phyloP scores from a whole-genome alignment of 1,140 invertebrate genomes.

The Laodelphax striatellus region DNA sequence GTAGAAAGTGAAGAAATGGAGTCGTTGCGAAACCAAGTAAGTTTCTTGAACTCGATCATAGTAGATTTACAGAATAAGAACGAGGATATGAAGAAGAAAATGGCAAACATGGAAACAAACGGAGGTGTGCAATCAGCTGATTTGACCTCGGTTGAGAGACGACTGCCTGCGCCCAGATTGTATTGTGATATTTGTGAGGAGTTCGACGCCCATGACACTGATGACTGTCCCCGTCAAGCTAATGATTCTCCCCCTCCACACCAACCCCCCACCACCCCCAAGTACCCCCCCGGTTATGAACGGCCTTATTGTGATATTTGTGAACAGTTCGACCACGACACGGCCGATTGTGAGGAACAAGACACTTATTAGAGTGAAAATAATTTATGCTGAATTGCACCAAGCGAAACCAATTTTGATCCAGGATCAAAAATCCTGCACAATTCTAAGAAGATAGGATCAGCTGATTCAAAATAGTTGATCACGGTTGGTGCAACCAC shows the following conservation, averaged over 20 bases:
- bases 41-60: slow-evolving; percentile 92
- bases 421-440: too few relatives aligned
- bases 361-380: slow-evolving; percentile 55
- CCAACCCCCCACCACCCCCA: slow-evolving; percentile 23
- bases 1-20: slow-evolving; percentile 45
- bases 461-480: too few relatives aligned
- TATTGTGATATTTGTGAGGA: slow-evolving; percentile 97
- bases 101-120: slow-evolving; percentile 55
- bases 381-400: too few relatives aligned
- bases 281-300: slow-evolving; percentile 32
- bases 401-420: too few relatives aligned
- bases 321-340: slow-evolving; percentile 77
- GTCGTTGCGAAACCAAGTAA: slow-evolving; percentile 60
- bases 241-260: slow-evolving; percentile 38
- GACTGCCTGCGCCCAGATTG: slow-evolving; percentile 54
- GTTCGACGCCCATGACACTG: slow-evolving; percentile 93
- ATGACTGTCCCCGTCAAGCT: slow-evolving; percentile 86
- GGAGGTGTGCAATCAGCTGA: slow-evolving; percentile 44
- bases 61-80: slow-evolving; percentile 91
- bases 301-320: slow-evolving; percentile 86
- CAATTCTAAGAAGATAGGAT: too few relatives aligned
- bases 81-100: slow-evolving; percentile 35
- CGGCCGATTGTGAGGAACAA: slow-evolving; percentile 64
- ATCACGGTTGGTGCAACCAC: too few relatives aligned
- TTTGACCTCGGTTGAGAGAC: slow-evolving; percentile 25